Percentiles rank a stretch among this genome's conserved stretches.
These are phyloP conservation scores for Octodonta nipae DNA, from an alignment of 2,888 invertebrate genomes.

Conservation along the genomic window DNA sequence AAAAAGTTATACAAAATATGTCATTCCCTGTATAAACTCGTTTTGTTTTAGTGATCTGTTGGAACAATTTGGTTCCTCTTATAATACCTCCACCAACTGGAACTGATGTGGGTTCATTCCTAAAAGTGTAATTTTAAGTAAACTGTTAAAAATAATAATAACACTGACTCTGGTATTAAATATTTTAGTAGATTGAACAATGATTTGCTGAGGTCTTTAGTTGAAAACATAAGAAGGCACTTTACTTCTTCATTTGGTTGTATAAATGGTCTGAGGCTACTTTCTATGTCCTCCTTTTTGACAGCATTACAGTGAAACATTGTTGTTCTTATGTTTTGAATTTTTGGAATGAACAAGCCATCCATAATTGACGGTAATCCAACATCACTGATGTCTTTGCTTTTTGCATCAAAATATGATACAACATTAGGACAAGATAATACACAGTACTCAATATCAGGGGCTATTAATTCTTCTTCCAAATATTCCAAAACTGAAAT, in stretches of 20 bases:
- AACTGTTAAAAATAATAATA: conserved; percentile 1
- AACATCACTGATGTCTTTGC: conserved; percentile 11
- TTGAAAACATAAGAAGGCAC: conserved; percentile 23
- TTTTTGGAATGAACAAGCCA: conserved; percentile 24
- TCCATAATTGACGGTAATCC: conserved; percentile 15
- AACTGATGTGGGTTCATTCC: conserved; percentile 17
- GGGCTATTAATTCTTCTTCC: conserved; percentile 22
- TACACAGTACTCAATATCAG: conserved; percentile 20
- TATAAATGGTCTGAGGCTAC: conserved; percentile 13
- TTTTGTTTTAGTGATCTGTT: conserved; percentile 12
- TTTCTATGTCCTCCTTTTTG: conserved; percentile 13
- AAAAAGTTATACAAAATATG: conserved; percentile 22
- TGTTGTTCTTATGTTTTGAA: conserved; percentile 22
- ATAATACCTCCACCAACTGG: conserved; percentile 27
- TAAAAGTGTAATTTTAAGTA: conserved; percentile 9
- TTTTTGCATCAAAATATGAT: conserved; percentile 18
- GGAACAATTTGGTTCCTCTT: conserved; percentile 19
- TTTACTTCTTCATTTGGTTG: conserved; percentile 19
- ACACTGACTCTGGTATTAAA: conserved; percentile 20
- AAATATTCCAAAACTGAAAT: conserved; percentile 27
- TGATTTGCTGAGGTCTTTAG: conserved; percentile 13
- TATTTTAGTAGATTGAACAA: conserved; percentile 17
- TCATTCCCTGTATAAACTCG: conserved; percentile 15
- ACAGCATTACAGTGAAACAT: conserved; percentile 22
- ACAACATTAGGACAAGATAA: conserved; percentile 23